Evolutionary conservation across 2,888 invertebrate genomes (phyloP), one percentile per base, ranked within the genome.

Genomic region (Epistrophe eligans): DNA sequence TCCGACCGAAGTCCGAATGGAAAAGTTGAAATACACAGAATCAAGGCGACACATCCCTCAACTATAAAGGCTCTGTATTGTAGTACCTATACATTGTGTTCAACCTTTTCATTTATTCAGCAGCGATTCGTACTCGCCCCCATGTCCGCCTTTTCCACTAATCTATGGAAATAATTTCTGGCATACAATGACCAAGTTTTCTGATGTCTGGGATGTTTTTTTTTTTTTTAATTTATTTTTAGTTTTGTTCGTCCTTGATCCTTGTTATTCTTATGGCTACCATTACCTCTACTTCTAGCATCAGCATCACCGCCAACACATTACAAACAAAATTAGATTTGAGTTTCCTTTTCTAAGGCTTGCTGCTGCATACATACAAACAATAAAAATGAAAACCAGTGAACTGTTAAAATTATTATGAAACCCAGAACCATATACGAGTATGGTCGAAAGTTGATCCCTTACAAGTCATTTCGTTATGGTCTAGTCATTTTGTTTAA

Each of bases 11-110:
- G 24, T 8, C 38, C 40, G 60, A 40, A 13, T 62, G 35, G 6
- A 17, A 55, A 24, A 62, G 52, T 66, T 35, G 19, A 40, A 40
- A 55, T 52, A 15, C 57, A 57, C 57, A 57, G 43, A 77, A 79
- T 48, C 62, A 55, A 79, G 77, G 45, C 77, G 62, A 55, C 71
- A 71, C 35, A 35, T 71, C 71, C 45, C 72, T 64, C 72, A 79
- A 45, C n/a, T n/a, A n/a, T 60, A 38, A 24, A 40, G 17, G 35
- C 35, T 38, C 19, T 52, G 6, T n/a, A 10, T 52, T 32, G 13
- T 24, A 17, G 15, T 52, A 55, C n/a, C 15, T 15, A 0, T 13
- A 38, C 43, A 38, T 15, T 67, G 67, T 70, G 50, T 52, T 70
- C 67, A 70, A 70, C 52, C 67, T 70, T 70, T 58, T 48, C 24